A percentile compares a stretch with the other conserved stretches of the same genome.
Conservation (phyloP, 2,888 invertebrate genomes). For the Iselma pallidipennis region DNA sequence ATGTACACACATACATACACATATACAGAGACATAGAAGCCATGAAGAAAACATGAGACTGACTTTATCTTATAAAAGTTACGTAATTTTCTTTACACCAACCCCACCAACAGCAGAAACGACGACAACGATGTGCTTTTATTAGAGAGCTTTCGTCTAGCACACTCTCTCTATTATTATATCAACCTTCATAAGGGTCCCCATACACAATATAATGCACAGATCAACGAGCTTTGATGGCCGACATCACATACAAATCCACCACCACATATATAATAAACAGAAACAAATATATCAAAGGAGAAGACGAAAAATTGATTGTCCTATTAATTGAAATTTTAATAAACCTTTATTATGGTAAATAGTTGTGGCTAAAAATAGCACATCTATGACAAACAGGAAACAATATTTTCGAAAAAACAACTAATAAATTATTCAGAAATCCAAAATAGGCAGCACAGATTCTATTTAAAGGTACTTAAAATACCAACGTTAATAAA, state of each 20-base stretch:
- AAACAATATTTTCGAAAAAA: not conserved
- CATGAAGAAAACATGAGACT: conserved; percentile 44
- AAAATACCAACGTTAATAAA: not conserved
- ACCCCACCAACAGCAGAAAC: conserved; percentile 3
- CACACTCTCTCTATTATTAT: not conserved
- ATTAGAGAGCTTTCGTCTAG: conserved; percentile 10
- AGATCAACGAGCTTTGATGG: not conserved
- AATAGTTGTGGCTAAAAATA: not conserved
- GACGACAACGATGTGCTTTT: conserved; percentile 19
- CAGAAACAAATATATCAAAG: no score
- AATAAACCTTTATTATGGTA: no score
- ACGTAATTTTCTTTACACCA: conserved; percentile 36
- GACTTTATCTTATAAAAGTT: conserved; percentile 43
- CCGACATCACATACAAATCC: no score
- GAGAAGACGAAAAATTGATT: no score
- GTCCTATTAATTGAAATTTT: no score
- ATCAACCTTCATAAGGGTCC: not conserved
- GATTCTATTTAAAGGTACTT: not conserved
- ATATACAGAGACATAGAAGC: conserved; percentile 28
- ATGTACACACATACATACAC: no score
- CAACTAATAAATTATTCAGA: not conserved
- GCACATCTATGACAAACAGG: not conserved
- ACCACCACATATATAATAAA: no score
- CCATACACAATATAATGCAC: not conserved
- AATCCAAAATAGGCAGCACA: not conserved